phyloP scores from a whole-genome alignment of 1,140 invertebrate genomes.

The Drosophila pachea region DNA sequence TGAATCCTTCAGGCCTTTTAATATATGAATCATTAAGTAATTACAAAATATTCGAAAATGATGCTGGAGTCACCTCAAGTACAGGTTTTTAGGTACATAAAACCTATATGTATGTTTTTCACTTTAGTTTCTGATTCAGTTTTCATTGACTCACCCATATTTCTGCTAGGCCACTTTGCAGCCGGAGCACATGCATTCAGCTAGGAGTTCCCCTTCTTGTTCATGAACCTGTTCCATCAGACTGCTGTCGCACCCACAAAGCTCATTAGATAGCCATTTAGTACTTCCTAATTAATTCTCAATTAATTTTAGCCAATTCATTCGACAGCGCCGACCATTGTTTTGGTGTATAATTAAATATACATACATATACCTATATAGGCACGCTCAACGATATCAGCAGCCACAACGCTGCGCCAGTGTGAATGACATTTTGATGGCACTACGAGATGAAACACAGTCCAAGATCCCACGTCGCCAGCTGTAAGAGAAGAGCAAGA shows the following conservation, averaged over 20 bases:
- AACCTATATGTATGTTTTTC: neutral
- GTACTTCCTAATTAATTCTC: neutral
- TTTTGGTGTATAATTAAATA: neutral
- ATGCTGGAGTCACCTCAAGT: neutral
- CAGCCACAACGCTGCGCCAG: too few species aligned
- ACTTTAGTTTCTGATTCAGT: constrained; percentile 1
- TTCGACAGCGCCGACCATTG: neutral
- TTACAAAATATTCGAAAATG: neutral
- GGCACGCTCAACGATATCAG: constrained; percentile 25
- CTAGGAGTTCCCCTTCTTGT: constrained; percentile 2
- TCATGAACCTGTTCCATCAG: neutral
- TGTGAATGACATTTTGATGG: constrained; percentile 63
- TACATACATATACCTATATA: constrained; percentile 13
- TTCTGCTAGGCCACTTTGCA: neutral
- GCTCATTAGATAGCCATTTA: constrained; percentile 3
- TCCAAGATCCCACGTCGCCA: constrained; percentile 15
- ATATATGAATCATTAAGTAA: neutral
- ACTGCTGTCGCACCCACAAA: constrained; percentile 3
- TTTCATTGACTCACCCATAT: constrained; percentile 4
- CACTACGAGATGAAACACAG: constrained; percentile 30
- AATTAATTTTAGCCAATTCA: constrained; percentile 4
- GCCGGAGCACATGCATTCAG: neutral
- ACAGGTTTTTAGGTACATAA: constrained; percentile 10
- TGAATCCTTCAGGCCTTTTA: too few species aligned
- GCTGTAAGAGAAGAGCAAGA: constrained; percentile 11